Evolutionary conservation across 2,888 invertebrate genomes (phyloP).

Genomic region (Pachycephus smyrnensis): DNA sequence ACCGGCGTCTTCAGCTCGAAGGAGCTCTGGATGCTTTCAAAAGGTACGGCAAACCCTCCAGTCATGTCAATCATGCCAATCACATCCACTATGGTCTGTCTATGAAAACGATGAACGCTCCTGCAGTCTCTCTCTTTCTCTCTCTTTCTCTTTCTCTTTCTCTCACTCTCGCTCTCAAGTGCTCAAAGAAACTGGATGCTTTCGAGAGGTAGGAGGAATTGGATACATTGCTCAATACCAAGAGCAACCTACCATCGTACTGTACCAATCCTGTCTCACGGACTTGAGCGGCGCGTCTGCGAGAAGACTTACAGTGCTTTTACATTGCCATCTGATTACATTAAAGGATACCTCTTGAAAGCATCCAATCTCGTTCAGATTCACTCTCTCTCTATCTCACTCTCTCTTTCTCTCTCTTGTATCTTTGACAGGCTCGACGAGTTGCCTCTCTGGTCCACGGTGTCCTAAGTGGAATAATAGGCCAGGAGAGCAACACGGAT

Average conservation of each 20-base stretch:
- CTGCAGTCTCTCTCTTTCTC: slow-evolving; percentile 21
- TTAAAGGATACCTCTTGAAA: slow-evolving; percentile 57
- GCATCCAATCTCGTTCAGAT: slow-evolving; percentile 46
- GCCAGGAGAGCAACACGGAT: slow-evolving; percentile 48
- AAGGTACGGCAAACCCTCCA: slow-evolving; percentile 75
- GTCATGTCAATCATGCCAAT: neutral
- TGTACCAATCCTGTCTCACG: too few relatives aligned
- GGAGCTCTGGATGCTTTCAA: slow-evolving; percentile 98
- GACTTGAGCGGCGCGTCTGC: too few relatives aligned
- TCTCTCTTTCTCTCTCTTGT: slow-evolving; percentile 20
- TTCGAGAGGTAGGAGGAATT: too few relatives aligned
- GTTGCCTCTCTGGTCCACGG: slow-evolving; percentile 2
- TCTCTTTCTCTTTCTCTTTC: slow-evolving; percentile 8
- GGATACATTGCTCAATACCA: too few relatives aligned
- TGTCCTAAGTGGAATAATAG: slow-evolving; percentile 55
- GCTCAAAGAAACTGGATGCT: slow-evolving; percentile 14
- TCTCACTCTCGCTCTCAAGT: slow-evolving; percentile 14
- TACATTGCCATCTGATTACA: too few relatives aligned
- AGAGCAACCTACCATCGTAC: too few relatives aligned
- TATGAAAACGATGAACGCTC: neutral
- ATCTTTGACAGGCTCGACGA: slow-evolving; percentile 15
- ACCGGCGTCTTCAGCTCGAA: slow-evolving; percentile 99
- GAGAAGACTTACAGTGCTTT: too few relatives aligned
- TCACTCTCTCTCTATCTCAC: slow-evolving; percentile 28
- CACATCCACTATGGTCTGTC: slow-evolving; percentile 12